Evolutionary conservation across 2,797 vertebrate species (phyloP), one percentile per base, ranked within the genome.

Genomic region (Tokudaia muenninki): DNA sequence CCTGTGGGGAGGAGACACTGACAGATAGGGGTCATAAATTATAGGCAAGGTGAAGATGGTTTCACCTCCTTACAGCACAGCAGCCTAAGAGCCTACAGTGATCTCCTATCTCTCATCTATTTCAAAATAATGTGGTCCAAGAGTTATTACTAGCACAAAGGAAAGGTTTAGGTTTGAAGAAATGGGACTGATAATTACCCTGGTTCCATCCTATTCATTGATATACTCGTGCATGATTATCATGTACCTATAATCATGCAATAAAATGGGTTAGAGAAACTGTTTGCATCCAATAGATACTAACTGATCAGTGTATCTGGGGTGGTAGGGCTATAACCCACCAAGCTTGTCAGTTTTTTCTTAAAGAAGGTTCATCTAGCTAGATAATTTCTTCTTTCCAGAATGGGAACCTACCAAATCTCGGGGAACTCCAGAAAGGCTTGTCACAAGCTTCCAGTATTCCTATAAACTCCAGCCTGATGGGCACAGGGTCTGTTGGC

Each of bases 1-100:
- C 3, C 29, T 37, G 1, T 9, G 0, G 8, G 11, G 3, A 37
- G 0, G 12, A 1, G 3, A 10, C 34, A 52, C 29, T 29, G 34
- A n/a, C 26, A 16, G 16, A 2, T 24, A 17, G 37, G 2, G 12
- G 3, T 4, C 34, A 34, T 6, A 9, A 17, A 50, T 11, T 19
- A 24, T 12, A 34, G 9, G n/a, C 24, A 77, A 34, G 12, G 19
- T 14, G 67, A 44, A 34, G 24, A 44, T 0, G 47, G 14, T 16
- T 26, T 13, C 14, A 47, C 17, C n/a, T 11, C 50, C 44, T 83
- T 19, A 37, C 8, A 31, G n/a, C 47, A 10, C 1, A 55, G 10
- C 14, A 29, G 14, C 16, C 50, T 78, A 4, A 26, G 17, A 19
- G 81, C 57, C 59, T 52, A 34, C 8, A 26, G 10, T 26, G 4